Evolutionary conservation across 2,888 invertebrate species (phyloP), one percentile per base, ranked within the genome.

Genomic region (Platycnemis pennipes): DNA sequence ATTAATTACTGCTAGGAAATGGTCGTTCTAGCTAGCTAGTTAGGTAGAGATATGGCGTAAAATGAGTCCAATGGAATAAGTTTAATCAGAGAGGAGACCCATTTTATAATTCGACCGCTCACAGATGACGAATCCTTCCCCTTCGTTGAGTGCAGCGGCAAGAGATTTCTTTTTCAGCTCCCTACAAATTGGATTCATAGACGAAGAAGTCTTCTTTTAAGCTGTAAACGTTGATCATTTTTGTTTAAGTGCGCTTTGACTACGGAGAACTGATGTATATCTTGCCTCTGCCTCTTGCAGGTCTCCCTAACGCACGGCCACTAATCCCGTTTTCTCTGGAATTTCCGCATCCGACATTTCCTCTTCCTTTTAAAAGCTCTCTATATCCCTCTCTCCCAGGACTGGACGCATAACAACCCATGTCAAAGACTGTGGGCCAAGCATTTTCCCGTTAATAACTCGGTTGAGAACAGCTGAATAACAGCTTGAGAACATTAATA

Each of bases 21-120:
- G 63, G 63, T 63, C 63, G 63, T 63, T 63, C 63, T 63, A 63
- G 63, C n/a, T 63, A 63, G 63, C 63, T 63, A 63, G 63, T 63
- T 63, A 63, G 63, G 22, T 26, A 63, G 63, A 63, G 63, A 63
- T 63, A 63, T 63, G 63, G 63, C 63, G 26, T 63, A 26, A 63
- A 63, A n/a, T 26, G n/a, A 2, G 63, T 26, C 63, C n/a, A 22
- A 26, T 26, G 26, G 63, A 26, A 63, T 63, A 63, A 26, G 22
- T 63, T 63, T 63, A 63, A 63, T 63, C 22, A 63, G n/a, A n/a
- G 63, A 63, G 26, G n/a, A 26, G n/a, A 0, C 63, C 26, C 63
- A 63, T 63, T 63, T 63, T 63, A 63, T 63, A 63, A 63, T 63
- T 63, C 63, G 63, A 63, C 5, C 63, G 63, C 63, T 63, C 63